phyloP scores from a whole-genome alignment of 1,140 invertebrate species.

The Triops cancriformis region DNA sequence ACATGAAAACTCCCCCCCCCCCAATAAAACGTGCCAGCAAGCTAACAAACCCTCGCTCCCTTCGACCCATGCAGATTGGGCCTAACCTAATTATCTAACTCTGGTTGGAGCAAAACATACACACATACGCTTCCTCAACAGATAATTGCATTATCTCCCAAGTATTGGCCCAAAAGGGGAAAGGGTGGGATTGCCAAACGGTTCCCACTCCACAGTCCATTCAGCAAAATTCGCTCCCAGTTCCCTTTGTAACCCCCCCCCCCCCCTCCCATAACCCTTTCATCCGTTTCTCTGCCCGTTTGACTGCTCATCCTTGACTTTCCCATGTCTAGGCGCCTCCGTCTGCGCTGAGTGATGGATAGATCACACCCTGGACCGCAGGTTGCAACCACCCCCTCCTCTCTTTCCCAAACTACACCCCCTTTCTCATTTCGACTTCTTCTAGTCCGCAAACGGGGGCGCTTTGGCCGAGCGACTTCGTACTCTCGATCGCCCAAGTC shows the following conservation, averaged over 20 bases:
- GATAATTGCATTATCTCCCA: slow-evolving; percentile 8
- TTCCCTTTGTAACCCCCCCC: no score
- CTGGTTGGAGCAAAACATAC: neutral
- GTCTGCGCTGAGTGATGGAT: neutral
- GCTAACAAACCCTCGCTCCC: neutral
- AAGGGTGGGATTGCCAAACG: no score
- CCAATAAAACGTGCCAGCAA: neutral
- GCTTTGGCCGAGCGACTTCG: neutral
- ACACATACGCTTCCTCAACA: neutral
- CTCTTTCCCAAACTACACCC: neutral
- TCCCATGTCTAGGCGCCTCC: no score
- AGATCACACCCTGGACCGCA: neutral
- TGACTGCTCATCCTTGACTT: slow-evolving; percentile 4
- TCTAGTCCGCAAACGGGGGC: neutral
- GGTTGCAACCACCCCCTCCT: neutral
- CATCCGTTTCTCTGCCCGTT: neutral
- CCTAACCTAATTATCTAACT: neutral
- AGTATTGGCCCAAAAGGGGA: neutral
- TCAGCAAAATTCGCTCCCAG: no score
- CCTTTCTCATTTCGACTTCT: neutral
- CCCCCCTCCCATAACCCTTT: neutral
- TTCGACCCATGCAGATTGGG: neutral
- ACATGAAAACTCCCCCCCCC: neutral
- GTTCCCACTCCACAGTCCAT: neutral
- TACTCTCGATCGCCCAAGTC: neutral